Conservation (phyloP, 1,140 invertebrate genomes). For the Drosophila erecta region DNA sequence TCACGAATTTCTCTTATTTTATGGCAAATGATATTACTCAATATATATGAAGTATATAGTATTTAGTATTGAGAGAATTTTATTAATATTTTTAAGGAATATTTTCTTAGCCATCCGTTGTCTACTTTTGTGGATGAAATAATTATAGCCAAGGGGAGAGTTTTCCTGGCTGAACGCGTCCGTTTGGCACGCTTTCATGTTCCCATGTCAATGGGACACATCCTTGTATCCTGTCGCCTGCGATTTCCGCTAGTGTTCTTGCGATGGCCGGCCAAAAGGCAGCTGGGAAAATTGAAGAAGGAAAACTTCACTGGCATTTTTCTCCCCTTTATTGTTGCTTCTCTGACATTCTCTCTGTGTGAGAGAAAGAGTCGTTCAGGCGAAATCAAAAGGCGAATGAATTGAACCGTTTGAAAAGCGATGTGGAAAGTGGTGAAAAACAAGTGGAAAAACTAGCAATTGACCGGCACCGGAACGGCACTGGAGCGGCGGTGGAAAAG, state of each 20-base stretch:
- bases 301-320: conserved; percentile 7
- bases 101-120: background rate
- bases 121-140: conserved; percentile 1
- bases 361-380: conserved; percentile 11
- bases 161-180: conserved; percentile 1
- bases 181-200: background rate
- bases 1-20: conserved; percentile 8
- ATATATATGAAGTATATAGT: background rate
- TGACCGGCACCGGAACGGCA: conserved; percentile 11
- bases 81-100: background rate
- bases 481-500: conserved; percentile 3
- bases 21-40: background rate
- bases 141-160: background rate
- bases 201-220: conserved; percentile 26
- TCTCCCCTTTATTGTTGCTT: background rate
- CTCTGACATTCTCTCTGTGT: conserved; percentile 16
- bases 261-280: conserved; percentile 2
- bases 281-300: conserved; percentile 14
- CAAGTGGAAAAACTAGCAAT: conserved; percentile 53
- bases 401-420: conserved; percentile 34
- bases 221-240: conserved; percentile 29
- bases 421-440: conserved; percentile 45
- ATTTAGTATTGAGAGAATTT: background rate
- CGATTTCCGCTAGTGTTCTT: conserved; percentile 18
- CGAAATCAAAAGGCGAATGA: conserved; percentile 50